Base-by-base conservation (phyloP, 2,888 invertebrate species). In the Lasioglossum calceatum region DNA sequence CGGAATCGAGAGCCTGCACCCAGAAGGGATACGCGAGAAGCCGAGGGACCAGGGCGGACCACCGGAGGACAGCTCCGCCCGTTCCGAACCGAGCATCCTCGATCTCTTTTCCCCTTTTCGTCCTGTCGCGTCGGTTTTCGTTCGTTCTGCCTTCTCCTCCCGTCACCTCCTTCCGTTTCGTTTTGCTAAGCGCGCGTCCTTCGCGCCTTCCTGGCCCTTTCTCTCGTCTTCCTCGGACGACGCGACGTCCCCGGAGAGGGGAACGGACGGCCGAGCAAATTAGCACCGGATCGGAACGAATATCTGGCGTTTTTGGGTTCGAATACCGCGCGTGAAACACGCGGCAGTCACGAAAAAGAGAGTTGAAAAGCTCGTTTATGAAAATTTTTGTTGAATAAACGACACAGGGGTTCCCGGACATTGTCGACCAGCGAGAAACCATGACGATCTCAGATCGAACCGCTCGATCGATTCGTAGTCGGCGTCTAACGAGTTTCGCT, bases 51-150 rank as follows among this genome's bases (percentile, higher is more conserved):
- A 81, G 93, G 94, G 92, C 93, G 92, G 94, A 93, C 93, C 94
- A 94, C 93, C 93, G 89, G 90, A 90, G 89, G 88, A 82, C 54
- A 91, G 93, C 94, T 92, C 94, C 94, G 94, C 94, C 94, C 93
- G 94, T 89, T 93, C 88, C 87, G 82, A 84, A 93, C 88, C 87
- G 82, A 82, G 82, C 85, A 82, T 84, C 82, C 86, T 89, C 86
- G 67, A 82, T 86, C 79, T 82, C 76, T 54, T 71, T 70, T 27
- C 70, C 64, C 64, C 64, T 16, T 64, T 64, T 64, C 64, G 64
- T 64, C 16, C 32, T 32, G 32, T 64, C 64, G 14, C 16, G 16
- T 16, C 8, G 32, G 32, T 64, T 64, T 64, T 64, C 64, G 64
- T 32, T 14, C 64, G 16, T 32, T 61, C 61, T 27, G 12, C 54